phyloP scores from a whole-genome alignment of 2,888 invertebrate genomes.

The Thymelicus sylvestris region DNA sequence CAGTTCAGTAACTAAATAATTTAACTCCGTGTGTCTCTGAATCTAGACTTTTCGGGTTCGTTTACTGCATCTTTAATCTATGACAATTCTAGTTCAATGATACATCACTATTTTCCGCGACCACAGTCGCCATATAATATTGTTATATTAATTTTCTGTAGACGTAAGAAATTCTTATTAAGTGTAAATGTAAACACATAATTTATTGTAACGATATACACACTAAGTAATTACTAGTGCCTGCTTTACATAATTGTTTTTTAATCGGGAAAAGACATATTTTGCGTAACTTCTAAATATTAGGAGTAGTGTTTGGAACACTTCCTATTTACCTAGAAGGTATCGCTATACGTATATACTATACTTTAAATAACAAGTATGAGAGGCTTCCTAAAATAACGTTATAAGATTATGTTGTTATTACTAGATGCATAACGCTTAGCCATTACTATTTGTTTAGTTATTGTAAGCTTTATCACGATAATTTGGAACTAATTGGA shows the following conservation, averaged over 20 bases:
- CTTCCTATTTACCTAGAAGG: constrained; percentile 52
- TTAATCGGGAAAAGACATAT: constrained; percentile 79
- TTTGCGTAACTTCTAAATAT: constrained; percentile 69
- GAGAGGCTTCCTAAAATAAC: constrained; percentile 79
- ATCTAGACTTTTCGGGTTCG: constrained; percentile 48
- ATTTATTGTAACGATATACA: constrained; percentile 82
- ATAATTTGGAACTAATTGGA: constrained; percentile 78
- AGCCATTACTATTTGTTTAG: constrained; percentile 77
- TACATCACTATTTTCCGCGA: constrained; percentile 60
- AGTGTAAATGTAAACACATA: constrained; percentile 79
- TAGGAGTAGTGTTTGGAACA: constrained; percentile 71
- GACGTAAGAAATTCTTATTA: constrained; percentile 69
- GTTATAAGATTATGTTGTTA: constrained; percentile 83
- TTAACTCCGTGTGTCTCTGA: constrained; percentile 42
- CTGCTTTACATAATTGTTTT: constrained; percentile 77
- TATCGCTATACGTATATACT: constrained; percentile 52
- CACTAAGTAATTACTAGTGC: constrained; percentile 80
- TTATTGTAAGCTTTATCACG: constrained; percentile 79
- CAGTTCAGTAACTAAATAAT: constrained; percentile 33
- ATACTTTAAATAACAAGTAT: constrained; percentile 64
- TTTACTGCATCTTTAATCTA: constrained; percentile 44
- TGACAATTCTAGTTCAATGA: constrained; percentile 65
- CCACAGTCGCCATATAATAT: constrained; percentile 49
- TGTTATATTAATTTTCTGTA: constrained; percentile 70
- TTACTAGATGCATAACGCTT: constrained; percentile 82